Evolutionary conservation across 1,140 invertebrate species (phyloP).

Genomic region (Lucilia cuprina): DNA sequence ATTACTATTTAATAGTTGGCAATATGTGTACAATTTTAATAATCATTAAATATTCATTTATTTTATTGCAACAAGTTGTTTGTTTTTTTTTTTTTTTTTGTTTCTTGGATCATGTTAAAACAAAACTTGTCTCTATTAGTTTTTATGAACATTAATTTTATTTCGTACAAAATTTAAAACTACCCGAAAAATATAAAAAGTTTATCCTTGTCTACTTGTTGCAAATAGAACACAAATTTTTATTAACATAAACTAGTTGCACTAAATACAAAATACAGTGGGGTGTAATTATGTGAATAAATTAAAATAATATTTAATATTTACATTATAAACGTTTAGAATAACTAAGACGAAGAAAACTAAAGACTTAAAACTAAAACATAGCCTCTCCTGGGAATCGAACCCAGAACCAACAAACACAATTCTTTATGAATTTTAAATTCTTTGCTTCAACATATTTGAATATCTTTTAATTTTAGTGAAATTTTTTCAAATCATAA

Average conservation of each 20-base stretch:
- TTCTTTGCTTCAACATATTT: no score
- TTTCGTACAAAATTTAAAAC: neutral
- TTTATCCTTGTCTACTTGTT: neutral
- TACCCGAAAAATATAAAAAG: neutral
- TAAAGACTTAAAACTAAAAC: no score
- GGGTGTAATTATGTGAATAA: no score
- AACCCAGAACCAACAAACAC: no score
- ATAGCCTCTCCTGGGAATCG: no score
- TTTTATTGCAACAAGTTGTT: conserved; percentile 23
- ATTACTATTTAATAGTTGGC: conserved; percentile 18
- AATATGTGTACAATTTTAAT: conserved; percentile 2
- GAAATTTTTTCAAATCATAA: neutral
- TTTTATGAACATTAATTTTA: conserved; percentile 5
- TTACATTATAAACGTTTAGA: no score
- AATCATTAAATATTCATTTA: conserved; percentile 29
- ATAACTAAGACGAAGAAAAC: no score
- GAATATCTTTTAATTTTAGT: no score
- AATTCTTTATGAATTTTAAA: no score
- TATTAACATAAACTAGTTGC: neutral
- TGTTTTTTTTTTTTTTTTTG: conserved; percentile 7
- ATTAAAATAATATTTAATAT: no score
- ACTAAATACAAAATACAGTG: no score
- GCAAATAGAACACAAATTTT: neutral
- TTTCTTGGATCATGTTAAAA: neutral
- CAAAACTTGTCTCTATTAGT: neutral